Percentiles rank a stretch among this genome's conserved stretches.
These are phyloP conservation scores for Pseudochaenichthys georgianus DNA, from an alignment of 2,797 vertebrate genomes.

Conservation along the genomic window DNA sequence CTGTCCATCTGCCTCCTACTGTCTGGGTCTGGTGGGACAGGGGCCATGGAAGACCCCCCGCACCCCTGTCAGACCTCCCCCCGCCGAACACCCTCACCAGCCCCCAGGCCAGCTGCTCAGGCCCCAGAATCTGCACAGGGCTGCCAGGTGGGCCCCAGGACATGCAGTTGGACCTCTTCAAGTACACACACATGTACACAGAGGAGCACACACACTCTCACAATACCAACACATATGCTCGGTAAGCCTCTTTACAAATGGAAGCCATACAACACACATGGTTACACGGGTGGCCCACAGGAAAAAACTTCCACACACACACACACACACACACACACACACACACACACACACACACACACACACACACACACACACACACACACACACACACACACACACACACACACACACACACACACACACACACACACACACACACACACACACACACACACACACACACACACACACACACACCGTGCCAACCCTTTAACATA, in stretches of 20 bases:
- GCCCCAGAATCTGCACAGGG: slow-evolving; percentile 70
- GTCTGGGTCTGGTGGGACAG: slow-evolving; percentile 77
- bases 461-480: slow-evolving; percentile 1
- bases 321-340: slow-evolving; percentile 7
- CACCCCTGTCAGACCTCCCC: slow-evolving; percentile 45
- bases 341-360: background rate
- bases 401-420: background rate
- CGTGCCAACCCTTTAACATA: slow-evolving; percentile 60
- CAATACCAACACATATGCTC: slow-evolving; percentile 78
- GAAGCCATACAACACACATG: slow-evolving; percentile 70
- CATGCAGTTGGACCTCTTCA: slow-evolving; percentile 63
- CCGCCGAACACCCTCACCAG: slow-evolving; percentile 56
- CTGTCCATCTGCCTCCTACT: slow-evolving; percentile 86
- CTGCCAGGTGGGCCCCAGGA: slow-evolving; percentile 82
- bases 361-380: slow-evolving; percentile 18
- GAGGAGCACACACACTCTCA: slow-evolving; percentile 48
- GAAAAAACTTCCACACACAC: slow-evolving; percentile 29
- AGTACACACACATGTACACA: slow-evolving; percentile 37
- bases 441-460: slow-evolving; percentile 10
- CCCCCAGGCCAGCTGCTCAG: slow-evolving; percentile 80
- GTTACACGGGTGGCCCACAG: slow-evolving; percentile 66
- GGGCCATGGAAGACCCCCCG: slow-evolving; percentile 70
- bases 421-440: slow-evolving; percentile 7
- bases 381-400: slow-evolving; percentile 1
- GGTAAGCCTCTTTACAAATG: slow-evolving; percentile 77